Evolutionary conservation across 2,797 vertebrate species (phyloP).

Genomic region (Pipistrellus kuhlii): DNA sequence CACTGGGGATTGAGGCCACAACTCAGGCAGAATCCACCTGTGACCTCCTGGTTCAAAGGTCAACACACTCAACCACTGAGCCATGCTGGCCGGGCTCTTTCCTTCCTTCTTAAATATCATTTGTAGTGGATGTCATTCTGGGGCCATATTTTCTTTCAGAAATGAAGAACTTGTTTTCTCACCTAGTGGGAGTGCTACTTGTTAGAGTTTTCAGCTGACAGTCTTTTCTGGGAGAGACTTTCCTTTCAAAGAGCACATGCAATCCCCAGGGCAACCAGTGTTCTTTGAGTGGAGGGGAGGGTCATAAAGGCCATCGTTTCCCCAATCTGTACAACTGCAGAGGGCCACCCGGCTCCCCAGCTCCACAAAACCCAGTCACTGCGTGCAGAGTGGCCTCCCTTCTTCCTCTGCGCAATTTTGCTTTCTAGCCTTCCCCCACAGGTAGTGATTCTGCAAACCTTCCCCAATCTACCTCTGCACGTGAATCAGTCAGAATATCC

Average conservation of each 20-base stretch:
- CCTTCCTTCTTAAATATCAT: background rate
- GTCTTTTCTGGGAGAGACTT: background rate
- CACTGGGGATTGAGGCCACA: no score
- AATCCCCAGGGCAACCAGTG: background rate
- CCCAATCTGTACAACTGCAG: background rate
- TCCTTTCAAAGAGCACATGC: background rate
- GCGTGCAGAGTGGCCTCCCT: background rate
- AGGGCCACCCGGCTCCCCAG: background rate
- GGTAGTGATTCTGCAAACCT: background rate
- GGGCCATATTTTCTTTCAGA: background rate
- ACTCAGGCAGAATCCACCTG: no score
- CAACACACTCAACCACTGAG: no score
- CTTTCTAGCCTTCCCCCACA: no score
- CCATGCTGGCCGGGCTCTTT: background rate
- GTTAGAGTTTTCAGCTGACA: background rate
- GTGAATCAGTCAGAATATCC: background rate
- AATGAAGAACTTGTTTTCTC: background rate
- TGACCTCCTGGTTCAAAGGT: no score
- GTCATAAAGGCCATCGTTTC: background rate
- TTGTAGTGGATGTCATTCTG: fast-evolving
- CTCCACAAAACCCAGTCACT: background rate
- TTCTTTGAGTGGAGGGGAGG: background rate
- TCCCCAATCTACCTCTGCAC: background rate
- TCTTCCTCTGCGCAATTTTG: background rate
- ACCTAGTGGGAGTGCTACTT: background rate